Evolutionary conservation across 2,113 vertebrate genomes (phyloP).

Genomic region (Centrocercus urophasianus): DNA sequence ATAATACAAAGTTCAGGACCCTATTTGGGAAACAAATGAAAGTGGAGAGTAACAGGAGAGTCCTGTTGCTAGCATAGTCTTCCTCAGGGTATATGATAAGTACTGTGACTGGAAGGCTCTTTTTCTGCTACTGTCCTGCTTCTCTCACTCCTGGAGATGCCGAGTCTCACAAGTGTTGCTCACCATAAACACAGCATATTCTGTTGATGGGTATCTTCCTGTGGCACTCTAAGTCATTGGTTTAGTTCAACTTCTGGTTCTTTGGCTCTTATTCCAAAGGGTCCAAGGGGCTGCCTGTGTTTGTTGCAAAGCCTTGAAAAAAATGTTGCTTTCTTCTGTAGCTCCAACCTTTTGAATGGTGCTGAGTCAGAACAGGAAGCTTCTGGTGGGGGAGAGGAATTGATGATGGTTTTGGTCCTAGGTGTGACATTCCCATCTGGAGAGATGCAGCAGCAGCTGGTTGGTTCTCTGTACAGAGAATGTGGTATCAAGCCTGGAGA

Average conservation of each 20-base stretch:
- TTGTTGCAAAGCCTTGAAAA: neutral
- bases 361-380: neutral
- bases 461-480: slow-evolving; percentile 84
- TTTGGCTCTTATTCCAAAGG: neutral
- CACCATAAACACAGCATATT: neutral
- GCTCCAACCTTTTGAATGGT: neutral
- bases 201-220: neutral
- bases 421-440: slow-evolving; percentile 96
- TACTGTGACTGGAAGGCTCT: neutral
- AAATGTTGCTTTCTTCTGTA: neutral
- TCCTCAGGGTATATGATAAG: neutral
- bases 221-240: neutral
- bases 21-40: neutral
- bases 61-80: neutral
- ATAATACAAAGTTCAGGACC: neutral
- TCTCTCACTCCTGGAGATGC: neutral
- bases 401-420: slow-evolving; percentile 51
- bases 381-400: neutral
- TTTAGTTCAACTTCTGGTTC: neutral
- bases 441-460: slow-evolving; percentile 84
- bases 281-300: neutral
- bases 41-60: neutral
- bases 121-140: neutral
- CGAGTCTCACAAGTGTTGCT: neutral
- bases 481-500: slow-evolving; percentile 78